Percentiles rank a stretch among this genome's conserved stretches.
These are phyloP conservation scores for Spongilla lacustris DNA, from an alignment of 37 sponge, comb jelly and placozoan species.

Conservation along the genomic window DNA sequence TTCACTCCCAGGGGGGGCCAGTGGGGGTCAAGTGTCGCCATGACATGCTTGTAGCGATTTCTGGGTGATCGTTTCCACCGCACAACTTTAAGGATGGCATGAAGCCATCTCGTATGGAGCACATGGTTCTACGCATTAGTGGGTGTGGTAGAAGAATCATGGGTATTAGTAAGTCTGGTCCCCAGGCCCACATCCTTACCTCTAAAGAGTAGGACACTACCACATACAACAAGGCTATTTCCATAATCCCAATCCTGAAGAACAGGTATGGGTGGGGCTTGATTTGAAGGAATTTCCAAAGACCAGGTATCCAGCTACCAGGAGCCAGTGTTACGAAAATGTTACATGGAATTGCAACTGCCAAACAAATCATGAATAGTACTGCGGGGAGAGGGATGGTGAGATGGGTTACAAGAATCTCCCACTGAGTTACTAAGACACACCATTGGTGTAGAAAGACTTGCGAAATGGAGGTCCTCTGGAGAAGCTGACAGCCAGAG, in stretches of 20 bases:
- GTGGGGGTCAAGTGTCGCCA: slow-evolving; percentile 4
- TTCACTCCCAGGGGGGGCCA: slow-evolving; percentile 33
- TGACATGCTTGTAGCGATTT: slow-evolving; percentile 66
- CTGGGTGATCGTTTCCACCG: slow-evolving; percentile 55
- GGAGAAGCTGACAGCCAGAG: slow-evolving; percentile 71
- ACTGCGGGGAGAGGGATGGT: neutral
- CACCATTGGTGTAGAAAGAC: slow-evolving; percentile 82
- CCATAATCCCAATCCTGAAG: slow-evolving; percentile 50
- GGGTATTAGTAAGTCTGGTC: neutral
- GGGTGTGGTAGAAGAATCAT: neutral
- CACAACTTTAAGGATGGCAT: slow-evolving; percentile 16
- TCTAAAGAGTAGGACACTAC: slow-evolving; percentile 34
- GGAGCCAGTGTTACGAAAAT: slow-evolving; percentile 62
- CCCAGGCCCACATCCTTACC: slow-evolving; percentile 26
- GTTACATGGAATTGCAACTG: slow-evolving; percentile 22
- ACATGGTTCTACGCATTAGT: slow-evolving; percentile 35
- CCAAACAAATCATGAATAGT: slow-evolving; percentile 43
- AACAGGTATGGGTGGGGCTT: slow-evolving; percentile 7
- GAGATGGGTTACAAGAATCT: too few species aligned
- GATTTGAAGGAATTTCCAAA: slow-evolving; percentile 27
- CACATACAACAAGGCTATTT: slow-evolving; percentile 36
- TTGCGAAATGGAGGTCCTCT: slow-evolving; percentile 80
- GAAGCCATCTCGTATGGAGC: slow-evolving; percentile 32
- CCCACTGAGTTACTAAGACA: slow-evolving; percentile 9
- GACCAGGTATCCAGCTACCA: slow-evolving; percentile 30